phyloP scores from a whole-genome alignment of 2,113 vertebrate genomes.

The Megalops atlanticus region DNA sequence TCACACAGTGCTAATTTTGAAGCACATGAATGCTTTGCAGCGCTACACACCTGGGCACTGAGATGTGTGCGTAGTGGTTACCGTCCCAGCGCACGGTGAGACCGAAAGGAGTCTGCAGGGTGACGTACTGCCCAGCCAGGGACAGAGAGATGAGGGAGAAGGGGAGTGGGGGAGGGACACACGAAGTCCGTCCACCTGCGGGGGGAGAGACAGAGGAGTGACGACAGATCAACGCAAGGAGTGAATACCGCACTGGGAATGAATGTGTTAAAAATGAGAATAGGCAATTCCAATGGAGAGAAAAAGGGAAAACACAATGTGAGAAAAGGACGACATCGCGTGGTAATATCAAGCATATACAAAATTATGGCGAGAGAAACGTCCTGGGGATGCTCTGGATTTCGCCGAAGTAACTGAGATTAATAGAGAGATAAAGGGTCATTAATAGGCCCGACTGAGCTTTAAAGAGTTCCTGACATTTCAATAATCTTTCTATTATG shows the following conservation, averaged over 20 bases:
- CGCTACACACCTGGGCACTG: conserved; percentile 66
- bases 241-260: not conserved
- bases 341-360: too few species aligned
- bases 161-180: conserved; percentile 70
- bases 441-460: too few species aligned
- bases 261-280: too few species aligned
- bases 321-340: too few species aligned
- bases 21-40: not conserved
- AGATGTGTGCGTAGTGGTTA: conserved; percentile 73
- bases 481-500: not conserved
- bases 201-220: not conserved
- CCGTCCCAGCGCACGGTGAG: conserved; percentile 78
- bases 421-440: too few species aligned
- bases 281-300: too few species aligned
- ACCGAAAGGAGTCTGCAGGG: conserved; percentile 69
- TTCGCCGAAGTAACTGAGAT: too few species aligned
- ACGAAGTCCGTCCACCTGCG: conserved; percentile 67
- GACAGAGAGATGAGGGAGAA: conserved; percentile 62
- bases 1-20: not conserved
- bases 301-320: too few species aligned
- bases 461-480: not conserved
- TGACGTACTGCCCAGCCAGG: conserved; percentile 75
- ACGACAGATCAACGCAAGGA: not conserved
- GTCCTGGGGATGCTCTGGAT: too few species aligned
- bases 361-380: too few species aligned